These are phyloP conservation scores for Phainopepla nitens DNA, from an alignment of 2,113 vertebrate genomes.

Conservation along the genomic window DNA sequence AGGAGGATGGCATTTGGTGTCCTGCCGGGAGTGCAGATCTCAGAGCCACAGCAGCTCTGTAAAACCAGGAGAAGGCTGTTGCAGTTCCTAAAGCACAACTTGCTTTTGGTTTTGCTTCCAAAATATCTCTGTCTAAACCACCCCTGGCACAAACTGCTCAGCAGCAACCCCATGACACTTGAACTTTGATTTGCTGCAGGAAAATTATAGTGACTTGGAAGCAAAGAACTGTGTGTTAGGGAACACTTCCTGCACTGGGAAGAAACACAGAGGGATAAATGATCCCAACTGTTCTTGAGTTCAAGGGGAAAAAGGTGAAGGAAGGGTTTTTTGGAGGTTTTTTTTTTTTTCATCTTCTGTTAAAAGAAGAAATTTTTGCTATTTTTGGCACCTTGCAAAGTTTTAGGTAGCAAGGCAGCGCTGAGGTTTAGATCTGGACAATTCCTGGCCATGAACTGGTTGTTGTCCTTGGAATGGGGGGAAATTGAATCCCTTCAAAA, in stretches of 20 bases:
- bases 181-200: background rate
- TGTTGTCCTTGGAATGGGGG: background rate
- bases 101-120: background rate
- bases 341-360: background rate
- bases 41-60: rapidly evolving
- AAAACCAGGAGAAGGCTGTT: background rate
- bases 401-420: background rate
- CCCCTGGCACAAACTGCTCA: background rate
- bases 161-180: background rate
- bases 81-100: background rate
- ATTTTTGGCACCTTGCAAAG: background rate
- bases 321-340: background rate
- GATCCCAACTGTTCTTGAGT: background rate
- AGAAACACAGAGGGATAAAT: background rate
- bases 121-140: background rate
- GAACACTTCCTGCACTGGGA: background rate
- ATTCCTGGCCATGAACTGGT: background rate
- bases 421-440: background rate
- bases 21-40: background rate
- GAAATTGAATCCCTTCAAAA: background rate
- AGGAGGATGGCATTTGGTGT: background rate
- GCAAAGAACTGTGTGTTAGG: background rate
- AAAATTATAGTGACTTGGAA: background rate
- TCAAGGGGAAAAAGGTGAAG: background rate
- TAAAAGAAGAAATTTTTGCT: background rate